Percentiles rank a stretch among this genome's conserved stretches.
Evolutionary conservation across 2,113 vertebrate genomes (phyloP).

Genomic region (Euleptes europaea): DNA sequence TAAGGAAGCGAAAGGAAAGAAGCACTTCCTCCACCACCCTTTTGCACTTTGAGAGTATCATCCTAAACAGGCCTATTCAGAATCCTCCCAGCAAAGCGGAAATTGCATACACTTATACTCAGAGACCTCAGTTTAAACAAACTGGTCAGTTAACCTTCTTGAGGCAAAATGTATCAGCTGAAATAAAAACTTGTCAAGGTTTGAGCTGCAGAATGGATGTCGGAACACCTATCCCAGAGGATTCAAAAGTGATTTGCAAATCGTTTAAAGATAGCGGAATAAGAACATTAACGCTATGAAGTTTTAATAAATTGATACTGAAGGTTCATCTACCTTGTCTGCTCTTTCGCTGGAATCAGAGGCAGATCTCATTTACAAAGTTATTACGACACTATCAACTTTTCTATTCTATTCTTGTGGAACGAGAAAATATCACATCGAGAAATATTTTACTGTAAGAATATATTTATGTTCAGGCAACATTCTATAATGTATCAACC

Average conservation of each 20-base stretch:
- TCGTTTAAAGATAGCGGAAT: not conserved
- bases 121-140: too few relatives aligned
- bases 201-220: not conserved
- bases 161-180: not conserved
- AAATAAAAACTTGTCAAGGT: not conserved
- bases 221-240: not conserved
- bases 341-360: not conserved
- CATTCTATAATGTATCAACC: not conserved
- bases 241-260: not conserved
- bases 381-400: not conserved
- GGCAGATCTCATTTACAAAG: not conserved
- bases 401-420: not conserved
- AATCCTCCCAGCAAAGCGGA: too few relatives aligned
- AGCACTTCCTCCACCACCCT: too few relatives aligned
- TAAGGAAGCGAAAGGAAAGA: not conserved
- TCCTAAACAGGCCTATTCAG: too few relatives aligned
- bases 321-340: not conserved
- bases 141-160: not conserved
- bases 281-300: not conserved
- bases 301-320: not conserved
- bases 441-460: not conserved
- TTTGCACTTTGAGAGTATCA: too few relatives aligned
- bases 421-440: not conserved
- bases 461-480: too few relatives aligned
- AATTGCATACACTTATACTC: not conserved